Evolutionary conservation across 2,888 invertebrate genomes (phyloP), one percentile per base, ranked within the genome.

Genomic region (Barypeithes pellucidus): DNA sequence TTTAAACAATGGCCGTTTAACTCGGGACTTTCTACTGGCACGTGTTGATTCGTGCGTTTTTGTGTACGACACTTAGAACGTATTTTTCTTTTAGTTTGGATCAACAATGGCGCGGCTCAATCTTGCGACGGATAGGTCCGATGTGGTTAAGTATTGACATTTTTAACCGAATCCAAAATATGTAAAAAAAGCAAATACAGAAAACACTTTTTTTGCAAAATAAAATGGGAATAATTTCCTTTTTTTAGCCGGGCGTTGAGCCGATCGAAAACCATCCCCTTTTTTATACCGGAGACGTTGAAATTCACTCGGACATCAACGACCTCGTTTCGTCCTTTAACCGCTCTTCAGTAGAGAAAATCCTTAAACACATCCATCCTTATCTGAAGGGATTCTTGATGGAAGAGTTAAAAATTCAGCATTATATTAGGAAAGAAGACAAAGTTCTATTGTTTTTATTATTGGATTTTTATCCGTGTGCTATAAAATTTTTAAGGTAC

Each of bases 391-490:
- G 75, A 14, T 82, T 80, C 70, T 75, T 82, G 14, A 73, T 75
- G 39, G 77, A 77, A 24, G 81, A 82, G 60, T 60, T 81, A 22
- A 78, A 78, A 69, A 72, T 72, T n/a, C 74, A 72, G 43, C 77
- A 77, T 29, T 79, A 80, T 61, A 75, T 80, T 36, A 54, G 73
- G n/a, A 67, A 68, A 20, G 78, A 80, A 54, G 79, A 80, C 59
- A 73, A 75, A 67, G 77, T 79, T 8, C 43, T 80, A 54, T 63
- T 82, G 36, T 82, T 84, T 60, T 47, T 83, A 12, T 73, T 84
- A 24, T 73, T 84, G 39, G 79, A 80, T 47, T 83, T 81, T 75
- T 85, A 83, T 73, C 83, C 84, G 4, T 83, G 83, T 60, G 79
- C 81, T 60, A 75, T 84, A n/a, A 79, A 79, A 57, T 78, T 77